These are phyloP conservation scores for Tetrao urogallus DNA, from an alignment of 2,113 vertebrate species.

Conservation along the genomic window DNA sequence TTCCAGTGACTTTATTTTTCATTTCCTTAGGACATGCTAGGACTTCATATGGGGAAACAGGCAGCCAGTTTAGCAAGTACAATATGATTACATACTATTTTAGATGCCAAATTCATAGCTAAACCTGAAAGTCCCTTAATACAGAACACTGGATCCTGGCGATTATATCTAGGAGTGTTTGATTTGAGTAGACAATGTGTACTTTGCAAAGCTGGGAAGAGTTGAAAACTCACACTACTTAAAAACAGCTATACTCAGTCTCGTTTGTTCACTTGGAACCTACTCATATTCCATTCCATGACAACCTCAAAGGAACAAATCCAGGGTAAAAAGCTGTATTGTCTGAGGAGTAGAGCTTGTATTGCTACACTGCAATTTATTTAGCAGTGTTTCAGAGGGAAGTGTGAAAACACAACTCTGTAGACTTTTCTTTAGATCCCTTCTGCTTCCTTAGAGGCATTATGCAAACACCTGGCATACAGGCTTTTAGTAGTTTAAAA, in stretches of 20 bases:
- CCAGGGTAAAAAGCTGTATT: not conserved
- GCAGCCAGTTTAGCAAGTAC: not conserved
- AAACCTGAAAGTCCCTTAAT: not conserved
- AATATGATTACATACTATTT: not conserved
- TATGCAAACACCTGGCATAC: not conserved
- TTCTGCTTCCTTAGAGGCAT: not conserved
- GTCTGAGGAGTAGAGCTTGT: not conserved
- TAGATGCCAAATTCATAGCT: not conserved
- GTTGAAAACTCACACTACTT: not conserved
- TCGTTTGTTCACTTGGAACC: not conserved
- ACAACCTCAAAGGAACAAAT: not conserved
- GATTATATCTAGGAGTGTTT: not conserved
- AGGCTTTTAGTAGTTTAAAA: not conserved
- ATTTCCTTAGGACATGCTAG: not conserved
- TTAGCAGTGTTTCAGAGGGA: not conserved
- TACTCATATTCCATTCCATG: not conserved
- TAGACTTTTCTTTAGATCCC: not conserved
- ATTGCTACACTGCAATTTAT: not conserved
- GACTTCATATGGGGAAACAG: not conserved
- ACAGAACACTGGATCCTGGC: not conserved
- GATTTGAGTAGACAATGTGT: not conserved
- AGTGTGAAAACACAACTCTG: not conserved
- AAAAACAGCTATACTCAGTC: not conserved
- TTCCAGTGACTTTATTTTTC: conserved; percentile 30
- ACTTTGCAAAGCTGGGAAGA: not conserved